Evolutionary conservation across 1,140 invertebrate species (phyloP).

Genomic region (Propsilocerus akamusi): DNA sequence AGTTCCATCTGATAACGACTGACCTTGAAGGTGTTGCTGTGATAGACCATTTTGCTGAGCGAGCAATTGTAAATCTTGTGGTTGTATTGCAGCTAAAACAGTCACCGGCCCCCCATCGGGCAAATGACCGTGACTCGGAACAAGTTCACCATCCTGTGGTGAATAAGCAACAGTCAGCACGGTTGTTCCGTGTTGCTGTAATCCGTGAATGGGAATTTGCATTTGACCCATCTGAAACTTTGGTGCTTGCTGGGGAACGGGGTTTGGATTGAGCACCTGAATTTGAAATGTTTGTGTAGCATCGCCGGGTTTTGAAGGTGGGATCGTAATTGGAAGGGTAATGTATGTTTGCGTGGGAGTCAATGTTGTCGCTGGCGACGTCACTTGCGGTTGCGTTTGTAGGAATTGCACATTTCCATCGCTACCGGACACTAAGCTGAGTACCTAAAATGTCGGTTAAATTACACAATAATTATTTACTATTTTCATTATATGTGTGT

Average conservation of each 20-base stretch:
- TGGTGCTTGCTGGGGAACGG: slow-evolving; percentile 31
- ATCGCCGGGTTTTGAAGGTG: slow-evolving; percentile 49
- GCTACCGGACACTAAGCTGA: slow-evolving; percentile 34
- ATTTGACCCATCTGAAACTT: slow-evolving; percentile 48
- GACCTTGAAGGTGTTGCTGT: slow-evolving; percentile 2
- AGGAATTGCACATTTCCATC: slow-evolving; percentile 58
- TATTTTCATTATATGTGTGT: neutral
- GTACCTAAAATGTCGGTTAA: slow-evolving; percentile 22
- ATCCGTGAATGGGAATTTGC: slow-evolving; percentile 43
- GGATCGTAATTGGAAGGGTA: slow-evolving; percentile 52
- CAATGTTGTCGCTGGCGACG: slow-evolving; percentile 20
- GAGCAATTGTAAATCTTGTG: slow-evolving; percentile 40
- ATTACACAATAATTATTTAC: neutral
- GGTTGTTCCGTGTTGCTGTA: slow-evolving; percentile 38
- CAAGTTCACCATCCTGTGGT: slow-evolving; percentile 25
- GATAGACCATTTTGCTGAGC: slow-evolving; percentile 8
- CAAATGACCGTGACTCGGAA: slow-evolving; percentile 21
- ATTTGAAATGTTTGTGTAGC: slow-evolving; percentile 59
- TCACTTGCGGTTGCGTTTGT: slow-evolving; percentile 10
- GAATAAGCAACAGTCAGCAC: slow-evolving; percentile 54
- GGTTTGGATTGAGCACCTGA: slow-evolving; percentile 44
- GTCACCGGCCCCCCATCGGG: slow-evolving; percentile 33
- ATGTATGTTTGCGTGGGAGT: slow-evolving; percentile 38
- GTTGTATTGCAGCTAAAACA: slow-evolving; percentile 39
- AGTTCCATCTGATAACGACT: slow-evolving; percentile 13